phyloP scores from a whole-genome alignment of 2,797 vertebrate genomes.

The Paramormyrops hopkinsi region DNA sequence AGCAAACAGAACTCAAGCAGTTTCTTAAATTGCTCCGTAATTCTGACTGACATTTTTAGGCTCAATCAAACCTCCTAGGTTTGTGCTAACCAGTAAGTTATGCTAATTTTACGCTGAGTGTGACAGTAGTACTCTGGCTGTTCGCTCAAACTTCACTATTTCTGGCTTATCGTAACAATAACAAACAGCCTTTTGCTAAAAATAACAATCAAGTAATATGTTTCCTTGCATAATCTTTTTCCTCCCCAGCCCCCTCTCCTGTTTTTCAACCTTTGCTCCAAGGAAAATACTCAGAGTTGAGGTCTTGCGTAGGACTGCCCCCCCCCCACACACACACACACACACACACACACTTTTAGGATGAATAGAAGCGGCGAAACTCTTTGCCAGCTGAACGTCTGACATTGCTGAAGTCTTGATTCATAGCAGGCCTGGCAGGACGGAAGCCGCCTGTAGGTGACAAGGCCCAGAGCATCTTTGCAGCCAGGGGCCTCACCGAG shows the following conservation, averaged over 20 bases:
- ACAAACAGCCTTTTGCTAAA: background rate
- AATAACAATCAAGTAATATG: slow-evolving; percentile 1
- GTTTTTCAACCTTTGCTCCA: background rate
- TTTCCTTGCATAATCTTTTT: background rate
- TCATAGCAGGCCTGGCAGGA: background rate
- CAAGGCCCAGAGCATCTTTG: background rate
- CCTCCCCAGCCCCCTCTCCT: background rate
- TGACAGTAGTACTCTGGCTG: background rate
- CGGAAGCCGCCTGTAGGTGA: background rate
- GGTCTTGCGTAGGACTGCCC: background rate
- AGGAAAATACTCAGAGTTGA: background rate
- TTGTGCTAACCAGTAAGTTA: background rate
- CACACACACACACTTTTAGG: background rate
- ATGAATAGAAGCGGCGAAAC: background rate
- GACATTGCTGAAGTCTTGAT: background rate
- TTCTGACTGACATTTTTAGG: background rate
- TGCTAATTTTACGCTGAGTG: background rate
- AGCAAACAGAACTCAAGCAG: background rate
- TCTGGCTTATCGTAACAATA: background rate
- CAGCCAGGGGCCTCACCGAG: background rate
- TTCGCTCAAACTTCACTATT: background rate
- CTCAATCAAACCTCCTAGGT: background rate
- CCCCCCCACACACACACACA: no score
- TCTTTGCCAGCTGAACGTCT: background rate
- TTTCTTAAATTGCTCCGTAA: background rate